phyloP scores from a whole-genome alignment of 2,888 invertebrate species.

The Cataglyphis cursor region DNA sequence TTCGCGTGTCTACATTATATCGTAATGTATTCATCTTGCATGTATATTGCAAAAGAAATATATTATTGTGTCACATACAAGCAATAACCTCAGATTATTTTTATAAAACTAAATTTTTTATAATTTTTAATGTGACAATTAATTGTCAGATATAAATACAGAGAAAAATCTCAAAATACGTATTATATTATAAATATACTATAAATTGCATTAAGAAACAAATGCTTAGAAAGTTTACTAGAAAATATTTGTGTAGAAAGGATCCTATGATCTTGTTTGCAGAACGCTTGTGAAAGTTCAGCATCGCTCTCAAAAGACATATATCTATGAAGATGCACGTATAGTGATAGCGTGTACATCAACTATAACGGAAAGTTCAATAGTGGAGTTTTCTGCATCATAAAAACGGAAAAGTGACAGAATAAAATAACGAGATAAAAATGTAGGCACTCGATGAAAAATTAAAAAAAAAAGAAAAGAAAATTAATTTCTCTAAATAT shows the following conservation, averaged over 20 bases:
- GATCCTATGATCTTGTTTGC: slow-evolving; percentile 38
- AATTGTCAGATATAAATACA: too few species aligned
- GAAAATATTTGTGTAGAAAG: neutral
- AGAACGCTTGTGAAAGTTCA: slow-evolving; percentile 41
- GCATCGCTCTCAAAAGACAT: slow-evolving; percentile 42
- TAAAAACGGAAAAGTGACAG: slow-evolving; percentile 13
- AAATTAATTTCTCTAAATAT: slow-evolving; percentile 17
- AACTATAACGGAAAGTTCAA: slow-evolving; percentile 21
- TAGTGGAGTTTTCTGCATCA: slow-evolving; percentile 25
- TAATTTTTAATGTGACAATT: neutral
- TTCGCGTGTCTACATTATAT: slow-evolving; percentile 17
- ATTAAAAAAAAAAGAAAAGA: neutral
- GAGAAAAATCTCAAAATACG: neutral
- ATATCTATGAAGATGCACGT: slow-evolving; percentile 34
- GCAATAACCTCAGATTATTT: neutral
- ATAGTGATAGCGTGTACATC: slow-evolving; percentile 34
- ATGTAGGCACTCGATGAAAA: slow-evolving; percentile 10
- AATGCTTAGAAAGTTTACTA: neutral
- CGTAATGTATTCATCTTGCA: slow-evolving; percentile 22
- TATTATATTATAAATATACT: neutral
- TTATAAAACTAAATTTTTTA: neutral
- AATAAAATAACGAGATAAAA: slow-evolving; percentile 12
- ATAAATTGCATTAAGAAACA: slow-evolving; percentile 19
- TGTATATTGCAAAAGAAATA: neutral
- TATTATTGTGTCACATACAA: neutral